Base-by-base conservation (phyloP, 2,888 invertebrate species). In the Malthinus flaveolus region DNA sequence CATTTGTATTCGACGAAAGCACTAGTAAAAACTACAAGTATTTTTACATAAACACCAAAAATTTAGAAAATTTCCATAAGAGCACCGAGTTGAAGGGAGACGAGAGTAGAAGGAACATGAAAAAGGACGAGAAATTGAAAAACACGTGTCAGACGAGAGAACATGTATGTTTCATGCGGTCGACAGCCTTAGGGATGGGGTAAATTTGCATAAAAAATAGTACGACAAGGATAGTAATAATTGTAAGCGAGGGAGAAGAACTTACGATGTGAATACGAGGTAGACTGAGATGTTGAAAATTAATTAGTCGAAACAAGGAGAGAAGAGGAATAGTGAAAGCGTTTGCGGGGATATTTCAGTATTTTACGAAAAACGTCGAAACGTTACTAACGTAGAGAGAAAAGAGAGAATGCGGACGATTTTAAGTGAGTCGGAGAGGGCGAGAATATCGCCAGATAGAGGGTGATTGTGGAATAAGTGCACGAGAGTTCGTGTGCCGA, bases 21-120 rank as follows among this genome's bases (percentile, higher is more conserved):
- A 70, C 64, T 68, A 60, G 62, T 63, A 66, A 74, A 72, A 73
- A 71, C 69, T 70, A 69, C 23, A 68, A 73, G 71, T 71, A 73
- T 73, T 73, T 74, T 73, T 73, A 68, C 80, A 72, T 74, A 74
- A 76, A 74, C 73, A 73, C 72, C 71, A 74, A 73, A 74, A 75
- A 75, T 75, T 73, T 71, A 60, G 64, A 64, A 64, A 69, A 76
- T 76, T 75, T 75, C 72, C 76, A 76, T 76, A 72, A 68, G 66
- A 23, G 15, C 23, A 71, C 72, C 64, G 62, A 62, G 65, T 61
- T 65, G 50, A 49, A 62, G 49, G 50, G 58, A 60, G 62, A 60
- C 37, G 49, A 48, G 34, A 32, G 13, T 13, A 12, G 35, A 61
- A 56, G 56, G 66, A 15, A 42, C 39, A 42, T 42, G 39, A 42